Percentiles rank a stretch among this genome's conserved stretches.
Evolutionary conservation across 2,113 vertebrate genomes (phyloP).

Genomic region (Sarotherodon lohbergeri): DNA sequence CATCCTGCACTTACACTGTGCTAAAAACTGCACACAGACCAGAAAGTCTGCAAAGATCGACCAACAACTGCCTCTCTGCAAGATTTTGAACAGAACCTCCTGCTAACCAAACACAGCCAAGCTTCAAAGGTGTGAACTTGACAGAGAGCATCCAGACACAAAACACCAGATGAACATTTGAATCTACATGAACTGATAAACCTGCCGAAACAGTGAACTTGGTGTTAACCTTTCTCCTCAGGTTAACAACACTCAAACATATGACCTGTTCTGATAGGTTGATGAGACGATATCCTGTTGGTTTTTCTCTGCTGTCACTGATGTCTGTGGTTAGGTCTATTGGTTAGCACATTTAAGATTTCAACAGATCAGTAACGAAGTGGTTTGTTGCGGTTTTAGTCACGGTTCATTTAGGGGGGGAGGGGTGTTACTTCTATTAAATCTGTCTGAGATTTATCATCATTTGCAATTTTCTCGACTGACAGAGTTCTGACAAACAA

Average conservation of each 20-base stretch:
- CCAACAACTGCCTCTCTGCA: neutral
- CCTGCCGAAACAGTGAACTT: neutral
- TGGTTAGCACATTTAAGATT: neutral
- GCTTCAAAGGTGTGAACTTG: neutral
- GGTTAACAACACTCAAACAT: neutral
- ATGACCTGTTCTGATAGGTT: neutral
- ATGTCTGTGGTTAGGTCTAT: neutral
- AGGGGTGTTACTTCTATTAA: neutral
- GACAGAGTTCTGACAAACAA: neutral
- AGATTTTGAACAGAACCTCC: neutral
- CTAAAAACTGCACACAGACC: neutral
- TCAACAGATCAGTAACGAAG: neutral
- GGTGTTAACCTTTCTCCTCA: neutral
- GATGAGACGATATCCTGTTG: neutral
- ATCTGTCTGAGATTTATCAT: neutral
- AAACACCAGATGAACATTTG: neutral
- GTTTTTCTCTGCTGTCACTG: neutral
- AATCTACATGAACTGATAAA: neutral
- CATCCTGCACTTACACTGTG: neutral
- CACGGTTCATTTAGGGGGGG: rapidly evolving
- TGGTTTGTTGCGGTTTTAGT: neutral
- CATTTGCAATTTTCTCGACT: neutral
- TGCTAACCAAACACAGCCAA: neutral
- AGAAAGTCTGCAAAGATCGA: neutral
- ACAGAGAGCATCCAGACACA: neutral